Evolutionary conservation across 2,888 invertebrate species (phyloP).

Genomic region (Agrochola litura): DNA sequence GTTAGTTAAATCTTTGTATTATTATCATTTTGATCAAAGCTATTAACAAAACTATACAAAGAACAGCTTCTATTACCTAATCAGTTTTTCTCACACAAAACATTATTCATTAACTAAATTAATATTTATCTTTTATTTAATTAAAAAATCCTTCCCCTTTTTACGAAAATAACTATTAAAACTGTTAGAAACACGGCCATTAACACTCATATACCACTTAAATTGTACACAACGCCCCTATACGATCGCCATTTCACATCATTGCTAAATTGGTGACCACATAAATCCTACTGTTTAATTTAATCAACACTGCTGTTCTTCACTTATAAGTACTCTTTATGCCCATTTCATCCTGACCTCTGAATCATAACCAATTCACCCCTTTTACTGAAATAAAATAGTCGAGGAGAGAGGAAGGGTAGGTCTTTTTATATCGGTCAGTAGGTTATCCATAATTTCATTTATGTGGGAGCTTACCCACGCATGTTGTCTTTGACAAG

Average conservation of each 20-base stretch:
- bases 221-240: slow-evolving; percentile 80
- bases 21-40: background rate
- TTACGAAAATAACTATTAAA: slow-evolving; percentile 57
- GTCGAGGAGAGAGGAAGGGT: slow-evolving; percentile 45
- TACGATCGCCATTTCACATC: slow-evolving; percentile 84
- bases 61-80: slow-evolving; percentile 7
- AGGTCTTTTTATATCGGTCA: slow-evolving; percentile 70
- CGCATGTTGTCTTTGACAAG: slow-evolving; percentile 75
- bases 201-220: slow-evolving; percentile 79
- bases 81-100: slow-evolving; percentile 48
- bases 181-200: slow-evolving; percentile 69
- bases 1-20: background rate
- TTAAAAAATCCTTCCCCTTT: slow-evolving; percentile 62
- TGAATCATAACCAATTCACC: slow-evolving; percentile 66
- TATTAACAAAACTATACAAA: slow-evolving; percentile 10
- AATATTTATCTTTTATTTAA: slow-evolving; percentile 60
- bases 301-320: slow-evolving; percentile 87
- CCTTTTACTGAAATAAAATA: slow-evolving; percentile 57
- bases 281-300: slow-evolving; percentile 89
- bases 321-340: slow-evolving; percentile 75
- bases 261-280: slow-evolving; percentile 88
- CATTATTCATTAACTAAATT: slow-evolving; percentile 45
- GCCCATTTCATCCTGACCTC: slow-evolving; percentile 76
- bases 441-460: slow-evolving; percentile 80
- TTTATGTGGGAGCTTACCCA: slow-evolving; percentile 80